These are phyloP conservation scores for Mythimna albipuncta DNA, from an alignment of 2,888 invertebrate genomes.

Conservation along the genomic window DNA sequence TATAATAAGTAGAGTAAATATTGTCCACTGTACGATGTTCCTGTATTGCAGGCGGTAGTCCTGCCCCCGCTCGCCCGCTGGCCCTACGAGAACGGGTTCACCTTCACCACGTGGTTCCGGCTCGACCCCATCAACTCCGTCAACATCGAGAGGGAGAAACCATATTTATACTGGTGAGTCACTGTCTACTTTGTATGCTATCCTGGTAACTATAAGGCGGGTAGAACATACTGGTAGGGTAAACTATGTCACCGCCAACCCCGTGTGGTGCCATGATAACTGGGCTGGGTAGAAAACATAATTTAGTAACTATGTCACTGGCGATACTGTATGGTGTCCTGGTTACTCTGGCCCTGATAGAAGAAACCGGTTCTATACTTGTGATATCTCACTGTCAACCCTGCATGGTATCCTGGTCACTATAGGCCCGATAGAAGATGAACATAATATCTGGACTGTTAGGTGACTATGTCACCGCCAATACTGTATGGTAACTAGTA, in stretches of 20 bases:
- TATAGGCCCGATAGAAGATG: too few relatives aligned
- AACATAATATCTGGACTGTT: too few relatives aligned
- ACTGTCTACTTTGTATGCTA: background rate
- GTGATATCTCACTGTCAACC: too few relatives aligned
- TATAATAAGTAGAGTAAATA: background rate
- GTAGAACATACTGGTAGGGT: too few relatives aligned
- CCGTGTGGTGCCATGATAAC: too few relatives aligned
- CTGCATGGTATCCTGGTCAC: too few relatives aligned
- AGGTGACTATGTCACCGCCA: too few relatives aligned
- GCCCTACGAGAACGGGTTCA: slow-evolving; percentile 99
- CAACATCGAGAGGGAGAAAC: slow-evolving; percentile 99
- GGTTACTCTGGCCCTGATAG: background rate
- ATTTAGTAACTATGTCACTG: too few relatives aligned
- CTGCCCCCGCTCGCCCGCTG: slow-evolving; percentile 99
- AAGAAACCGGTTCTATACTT: too few relatives aligned
- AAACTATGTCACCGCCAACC: too few relatives aligned
- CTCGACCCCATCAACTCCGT: slow-evolving; percentile 99
- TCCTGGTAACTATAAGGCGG: background rate
- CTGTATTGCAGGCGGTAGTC: slow-evolving; percentile 96
- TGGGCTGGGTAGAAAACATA: too few relatives aligned
- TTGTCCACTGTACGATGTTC: background rate
- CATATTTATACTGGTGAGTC: slow-evolving; percentile 98
- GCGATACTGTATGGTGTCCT: background rate
- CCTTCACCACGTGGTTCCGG: slow-evolving; percentile 99
- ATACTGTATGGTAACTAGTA: background rate